Conservation (phyloP, 1,140 invertebrate genomes). For the Rhagoletis pomonella region DNA sequence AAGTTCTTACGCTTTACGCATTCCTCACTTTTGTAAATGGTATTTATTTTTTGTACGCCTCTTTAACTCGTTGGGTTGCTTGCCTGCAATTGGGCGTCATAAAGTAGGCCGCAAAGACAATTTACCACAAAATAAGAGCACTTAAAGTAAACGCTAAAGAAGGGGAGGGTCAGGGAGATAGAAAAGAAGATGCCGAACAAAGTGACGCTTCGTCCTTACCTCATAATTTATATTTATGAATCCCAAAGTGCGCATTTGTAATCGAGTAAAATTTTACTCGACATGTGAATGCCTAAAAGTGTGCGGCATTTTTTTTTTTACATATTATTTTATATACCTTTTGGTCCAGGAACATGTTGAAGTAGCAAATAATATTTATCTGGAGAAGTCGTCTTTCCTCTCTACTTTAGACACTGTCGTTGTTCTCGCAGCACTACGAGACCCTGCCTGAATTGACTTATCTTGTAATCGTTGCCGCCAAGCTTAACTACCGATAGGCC, state of each 20-base stretch:
- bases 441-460: no score
- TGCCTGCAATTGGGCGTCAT: background rate
- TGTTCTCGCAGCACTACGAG: no score
- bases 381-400: no score
- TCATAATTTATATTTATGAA: background rate
- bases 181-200: background rate
- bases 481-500: no score
- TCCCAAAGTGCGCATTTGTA: background rate
- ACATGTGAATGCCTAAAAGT: background rate
- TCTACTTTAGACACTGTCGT: no score
- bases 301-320: background rate
- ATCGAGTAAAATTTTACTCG: background rate
- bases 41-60: background rate
- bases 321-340: background rate
- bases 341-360: background rate
- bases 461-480: no score
- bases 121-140: conserved; percentile 8
- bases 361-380: no score
- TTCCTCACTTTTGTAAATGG: background rate
- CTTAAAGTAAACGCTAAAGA: background rate
- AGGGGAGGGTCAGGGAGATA: background rate
- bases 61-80: background rate
- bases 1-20: background rate
- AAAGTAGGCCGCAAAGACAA: conserved; percentile 16
- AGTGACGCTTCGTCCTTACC: background rate